Conservation (phyloP, 1,140 invertebrate genomes). For the Temnothorax nylanderi region DNA sequence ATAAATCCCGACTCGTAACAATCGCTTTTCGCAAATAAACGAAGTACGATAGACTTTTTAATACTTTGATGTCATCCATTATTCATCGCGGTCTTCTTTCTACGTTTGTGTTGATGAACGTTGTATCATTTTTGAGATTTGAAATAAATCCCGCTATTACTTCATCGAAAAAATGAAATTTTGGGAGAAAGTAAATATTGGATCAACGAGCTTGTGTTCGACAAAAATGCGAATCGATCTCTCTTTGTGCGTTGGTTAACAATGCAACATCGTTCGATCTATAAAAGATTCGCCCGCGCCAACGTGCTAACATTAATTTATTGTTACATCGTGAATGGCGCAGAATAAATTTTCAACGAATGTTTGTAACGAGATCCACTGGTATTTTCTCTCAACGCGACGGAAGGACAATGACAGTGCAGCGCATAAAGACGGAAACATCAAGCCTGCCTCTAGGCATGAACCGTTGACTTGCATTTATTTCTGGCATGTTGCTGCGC, state of each 20-base stretch:
- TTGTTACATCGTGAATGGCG: constrained; percentile 68
- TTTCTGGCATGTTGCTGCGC: constrained; percentile 54
- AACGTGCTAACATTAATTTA: constrained; percentile 72
- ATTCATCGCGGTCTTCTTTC: not conserved
- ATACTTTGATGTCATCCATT: not conserved
- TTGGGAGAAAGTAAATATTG: constrained; percentile 48
- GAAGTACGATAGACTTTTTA: not conserved
- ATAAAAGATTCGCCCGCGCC: constrained; percentile 70
- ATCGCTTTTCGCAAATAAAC: not conserved
- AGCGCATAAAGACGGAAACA: constrained; percentile 16
- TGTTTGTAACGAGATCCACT: constrained; percentile 21
- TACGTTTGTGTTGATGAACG: not conserved
- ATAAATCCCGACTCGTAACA: not conserved
- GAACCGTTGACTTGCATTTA: constrained; percentile 50
- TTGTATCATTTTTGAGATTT: not conserved
- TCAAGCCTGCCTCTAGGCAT: not conserved
- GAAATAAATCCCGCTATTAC: constrained; percentile 34
- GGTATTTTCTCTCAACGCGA: constrained; percentile 5
- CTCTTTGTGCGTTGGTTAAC: constrained; percentile 68
- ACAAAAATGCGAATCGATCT: constrained; percentile 65
- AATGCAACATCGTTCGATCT: constrained; percentile 66
- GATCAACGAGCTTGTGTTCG: constrained; percentile 30
- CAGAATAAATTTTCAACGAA: not conserved
- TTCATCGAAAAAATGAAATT: constrained; percentile 63
- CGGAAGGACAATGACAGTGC: constrained; percentile 38